Evolutionary conservation across 2,797 vertebrate genomes (phyloP), one percentile per base, ranked within the genome.

Genomic region (Leontocebus nigricollis): DNA sequence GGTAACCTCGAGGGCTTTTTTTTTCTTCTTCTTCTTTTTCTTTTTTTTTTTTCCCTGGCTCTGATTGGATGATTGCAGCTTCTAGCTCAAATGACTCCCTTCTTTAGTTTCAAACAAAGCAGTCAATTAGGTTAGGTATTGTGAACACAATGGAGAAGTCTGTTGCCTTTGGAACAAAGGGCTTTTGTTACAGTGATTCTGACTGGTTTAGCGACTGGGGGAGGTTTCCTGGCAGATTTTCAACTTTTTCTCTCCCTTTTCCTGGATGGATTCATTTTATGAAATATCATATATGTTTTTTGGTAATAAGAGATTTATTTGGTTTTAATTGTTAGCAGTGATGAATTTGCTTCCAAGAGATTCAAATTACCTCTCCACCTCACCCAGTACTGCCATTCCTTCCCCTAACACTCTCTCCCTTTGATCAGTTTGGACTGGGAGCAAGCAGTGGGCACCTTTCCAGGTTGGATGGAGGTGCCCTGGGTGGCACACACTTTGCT

Each of bases 51-150:
- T 26, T 0, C 0, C 1, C 91, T 95, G 61, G 24, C 61, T 76
- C 20, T 22, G n/a, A 39, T 73, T 67, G 75, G 81, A 77, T 61
- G 82, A 73, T 59, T 93, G 39, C 27, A 92, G 30, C 41, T 59
- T 79, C 55, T 59, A 50, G 33, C 75, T 91, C 52, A 90, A 92
- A 96, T 64, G 61, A 90, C 59, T 76, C 39, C 73, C n/a, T 90
- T 84, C 87, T 83, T 88, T 55, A 75, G 6, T 96, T 96, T 91
- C 88, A 95, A 95, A 96, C 94, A 67, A 96, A 96, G 88, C 44
- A 36, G 88, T 91, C 97, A 95, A 96, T 79, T 97, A 92, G 95
- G 83, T 95, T 96, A 95, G 96, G 50, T 96, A 93, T 91, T 70
- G 4, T 6, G 55, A 96, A 72, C 90, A 91, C 55, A 88, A 8